Base-by-base conservation (phyloP, 2,113 vertebrate species). In the Leptodactylus fuscus region DNA sequence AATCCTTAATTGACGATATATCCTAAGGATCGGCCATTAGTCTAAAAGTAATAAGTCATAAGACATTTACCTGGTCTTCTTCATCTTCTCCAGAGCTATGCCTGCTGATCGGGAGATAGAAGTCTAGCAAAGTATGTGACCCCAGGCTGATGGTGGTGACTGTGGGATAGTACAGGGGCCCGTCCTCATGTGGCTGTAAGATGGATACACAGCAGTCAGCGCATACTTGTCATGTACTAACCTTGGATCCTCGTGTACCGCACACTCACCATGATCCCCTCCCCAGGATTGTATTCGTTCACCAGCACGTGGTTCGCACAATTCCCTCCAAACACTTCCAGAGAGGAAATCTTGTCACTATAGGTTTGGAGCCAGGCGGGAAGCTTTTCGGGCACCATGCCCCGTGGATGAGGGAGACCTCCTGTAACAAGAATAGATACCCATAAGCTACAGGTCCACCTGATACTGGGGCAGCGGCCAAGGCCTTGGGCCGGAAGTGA, bases 131-230 rank as follows among this genome's bases (percentile, higher is more conserved):
- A 9, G 94, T 93, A 89, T 96, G 95, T 3, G 96, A 97, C n/a
- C 96, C 97, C 88, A 98, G 88, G 88, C 91, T 97, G 92, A 98
- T 92, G 44, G 97, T 97, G 55, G 95, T 95, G 89, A 98, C 95
- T 0, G 96, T 96, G 1, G 97, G 97, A 90, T 96, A 96, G 90
- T 98, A 98, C 6, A 97, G 87, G 1, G 96, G 96, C 2, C 97
- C 97, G 0, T 98, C 97, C 27, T 95, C 96, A 4, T 98, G 97
- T n/a, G 97, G 95, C 97, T 96, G 78, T 8, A 41, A 87, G 85
- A 75, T 27, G 71, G 22, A 53, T 16, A 20, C 20, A 46, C 3
- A 3, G 15, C 22, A 18, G 24, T 82, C 7, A 74, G 22, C 10
- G 9, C 7, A 13, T 12, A 49, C 18, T 20, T 1, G 22, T 48